These are phyloP conservation scores for Drosophila subsilvestris DNA, from an alignment of 2,888 invertebrate genomes.

Conservation along the genomic window DNA sequence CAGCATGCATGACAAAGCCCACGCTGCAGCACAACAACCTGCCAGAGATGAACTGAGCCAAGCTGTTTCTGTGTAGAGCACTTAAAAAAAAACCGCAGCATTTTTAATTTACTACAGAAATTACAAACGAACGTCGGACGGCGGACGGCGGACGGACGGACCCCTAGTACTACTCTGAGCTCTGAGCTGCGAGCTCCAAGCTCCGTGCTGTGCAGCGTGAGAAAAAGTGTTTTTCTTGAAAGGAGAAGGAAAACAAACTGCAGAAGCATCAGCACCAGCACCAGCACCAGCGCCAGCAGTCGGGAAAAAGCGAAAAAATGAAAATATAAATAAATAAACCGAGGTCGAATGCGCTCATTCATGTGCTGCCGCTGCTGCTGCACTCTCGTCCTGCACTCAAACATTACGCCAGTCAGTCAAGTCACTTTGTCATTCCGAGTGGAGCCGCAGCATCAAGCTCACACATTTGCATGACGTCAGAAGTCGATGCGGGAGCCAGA, in stretches of 20 bases:
- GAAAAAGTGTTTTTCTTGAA: conserved; percentile 60
- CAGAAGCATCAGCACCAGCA: background rate
- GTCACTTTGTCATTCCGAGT: conserved; percentile 74
- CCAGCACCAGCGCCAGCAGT: background rate
- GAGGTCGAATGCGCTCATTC: conserved; percentile 68
- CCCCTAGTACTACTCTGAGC: background rate
- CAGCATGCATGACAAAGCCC: conserved; percentile 55
- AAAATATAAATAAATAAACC: conserved; percentile 79
- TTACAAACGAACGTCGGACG: conserved; percentile 52
- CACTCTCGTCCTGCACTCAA: conserved; percentile 37
- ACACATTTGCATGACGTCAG: conserved; percentile 78
- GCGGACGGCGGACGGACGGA: conserved; percentile 27
- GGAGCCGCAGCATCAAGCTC: conserved; percentile 46
- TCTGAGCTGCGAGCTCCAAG: background rate
- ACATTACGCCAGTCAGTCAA: conserved; percentile 58
- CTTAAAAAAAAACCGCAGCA: conserved; percentile 67
- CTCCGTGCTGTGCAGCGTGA: conserved; percentile 33
- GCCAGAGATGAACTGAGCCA: conserved; percentile 36
- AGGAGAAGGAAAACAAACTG: conserved; percentile 40
- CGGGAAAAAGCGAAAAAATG: conserved; percentile 44
- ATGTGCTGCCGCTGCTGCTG: conserved; percentile 31
- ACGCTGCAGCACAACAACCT: conserved; percentile 41
- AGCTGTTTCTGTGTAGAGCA: conserved; percentile 46
- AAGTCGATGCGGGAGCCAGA: conserved; percentile 52
- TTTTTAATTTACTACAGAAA: conserved; percentile 78